Conservation (phyloP, 1,140 invertebrate genomes). For the Brachionus koreanus region DNA sequence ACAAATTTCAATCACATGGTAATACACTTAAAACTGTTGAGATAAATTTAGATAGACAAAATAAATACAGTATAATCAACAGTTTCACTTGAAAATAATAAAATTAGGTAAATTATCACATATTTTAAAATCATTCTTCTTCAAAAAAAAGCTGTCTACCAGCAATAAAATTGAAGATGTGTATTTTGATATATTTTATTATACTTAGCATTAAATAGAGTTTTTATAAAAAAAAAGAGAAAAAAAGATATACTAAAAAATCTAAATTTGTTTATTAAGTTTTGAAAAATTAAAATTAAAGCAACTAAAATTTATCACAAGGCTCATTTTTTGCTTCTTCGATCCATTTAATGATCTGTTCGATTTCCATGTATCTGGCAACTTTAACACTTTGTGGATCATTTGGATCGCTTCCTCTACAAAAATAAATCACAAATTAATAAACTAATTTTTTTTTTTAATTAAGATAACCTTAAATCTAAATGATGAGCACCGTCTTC, state of each 20-base stretch:
- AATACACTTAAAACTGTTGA: neutral
- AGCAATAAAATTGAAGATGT: neutral
- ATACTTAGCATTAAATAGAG: neutral
- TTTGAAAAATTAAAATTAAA: neutral
- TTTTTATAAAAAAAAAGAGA: too few species aligned
- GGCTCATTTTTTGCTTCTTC: slow-evolving; percentile 28
- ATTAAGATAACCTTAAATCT: neutral
- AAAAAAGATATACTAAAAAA: neutral
- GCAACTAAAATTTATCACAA: slow-evolving; percentile 11
- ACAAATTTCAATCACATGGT: neutral
- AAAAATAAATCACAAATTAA: neutral
- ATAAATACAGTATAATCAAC: neutral
- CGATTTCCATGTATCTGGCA: slow-evolving; percentile 27
- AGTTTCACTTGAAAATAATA: neutral
- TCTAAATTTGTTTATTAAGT: neutral
- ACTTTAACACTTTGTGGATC: slow-evolving; percentile 29
- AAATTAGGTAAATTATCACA: neutral
- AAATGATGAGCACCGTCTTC: slow-evolving; percentile 82
- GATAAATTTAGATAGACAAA: neutral
- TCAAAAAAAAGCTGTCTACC: neutral
- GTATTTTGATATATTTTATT: neutral
- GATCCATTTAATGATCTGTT: slow-evolving; percentile 35
- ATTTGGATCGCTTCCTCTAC: slow-evolving; percentile 23
- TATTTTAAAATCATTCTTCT: neutral
- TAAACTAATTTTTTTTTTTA: neutral